Conservation (phyloP, 2,113 vertebrate species). For the Numida meleagris region DNA sequence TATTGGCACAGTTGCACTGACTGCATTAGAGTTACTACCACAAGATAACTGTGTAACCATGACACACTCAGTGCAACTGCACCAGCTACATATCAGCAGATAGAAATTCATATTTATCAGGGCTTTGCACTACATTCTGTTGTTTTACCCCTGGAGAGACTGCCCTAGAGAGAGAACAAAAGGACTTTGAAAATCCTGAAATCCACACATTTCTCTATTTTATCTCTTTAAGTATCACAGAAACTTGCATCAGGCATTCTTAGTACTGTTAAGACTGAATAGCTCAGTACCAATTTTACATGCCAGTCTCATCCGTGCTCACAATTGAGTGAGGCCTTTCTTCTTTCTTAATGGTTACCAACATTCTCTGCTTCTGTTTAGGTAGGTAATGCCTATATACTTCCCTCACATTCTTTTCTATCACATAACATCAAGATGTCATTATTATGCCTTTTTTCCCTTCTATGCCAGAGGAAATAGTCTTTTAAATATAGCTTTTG, state of each 20-base stretch:
- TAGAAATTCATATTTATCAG: background rate
- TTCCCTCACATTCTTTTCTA: background rate
- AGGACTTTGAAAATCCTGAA: background rate
- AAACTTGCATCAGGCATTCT: background rate
- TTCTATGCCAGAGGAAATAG: background rate
- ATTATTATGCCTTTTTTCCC: background rate
- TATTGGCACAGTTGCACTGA: background rate
- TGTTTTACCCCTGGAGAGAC: background rate
- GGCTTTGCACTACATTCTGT: rapidly evolving
- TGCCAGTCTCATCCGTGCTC: background rate
- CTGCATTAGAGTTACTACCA: background rate
- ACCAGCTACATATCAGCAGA: background rate
- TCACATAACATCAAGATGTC: background rate
- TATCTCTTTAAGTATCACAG: background rate
- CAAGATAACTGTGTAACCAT: background rate
- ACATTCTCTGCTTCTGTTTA: background rate
- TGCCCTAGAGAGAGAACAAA: background rate
- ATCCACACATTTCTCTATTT: background rate
- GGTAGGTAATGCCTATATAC: rapidly evolving
- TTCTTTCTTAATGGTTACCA: background rate
- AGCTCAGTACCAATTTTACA: background rate
- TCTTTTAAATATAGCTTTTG: background rate
- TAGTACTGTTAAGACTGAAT: background rate
- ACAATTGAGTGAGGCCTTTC: background rate
- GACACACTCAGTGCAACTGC: background rate